These are phyloP conservation scores for Lagria hirta DNA, from an alignment of 2,888 invertebrate genomes.

Conservation along the genomic window DNA sequence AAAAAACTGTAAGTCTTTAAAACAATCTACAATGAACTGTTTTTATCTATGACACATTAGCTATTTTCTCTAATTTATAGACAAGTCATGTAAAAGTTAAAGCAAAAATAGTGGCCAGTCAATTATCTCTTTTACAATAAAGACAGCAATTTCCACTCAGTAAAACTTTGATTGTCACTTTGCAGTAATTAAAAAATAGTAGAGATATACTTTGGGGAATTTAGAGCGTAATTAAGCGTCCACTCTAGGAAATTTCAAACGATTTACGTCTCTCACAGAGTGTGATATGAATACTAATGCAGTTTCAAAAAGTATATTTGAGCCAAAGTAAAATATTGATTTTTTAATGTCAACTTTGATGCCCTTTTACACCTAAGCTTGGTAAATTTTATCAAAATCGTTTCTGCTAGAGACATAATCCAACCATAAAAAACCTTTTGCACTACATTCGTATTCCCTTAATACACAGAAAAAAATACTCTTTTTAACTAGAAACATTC, in stretches of 20 bases:
- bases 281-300: conserved; percentile 36
- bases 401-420: conserved; percentile 22
- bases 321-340: conserved; percentile 21
- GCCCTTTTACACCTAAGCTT: conserved; percentile 20
- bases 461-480: too few relatives aligned
- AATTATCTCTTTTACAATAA: neutral
- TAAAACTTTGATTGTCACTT: neutral
- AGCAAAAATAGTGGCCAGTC: conserved; percentile 4
- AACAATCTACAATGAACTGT: too few relatives aligned
- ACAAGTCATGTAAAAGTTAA: conserved; percentile 11
- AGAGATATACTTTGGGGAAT: conserved; percentile 23
- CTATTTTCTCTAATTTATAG: too few relatives aligned
- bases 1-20: too few relatives aligned
- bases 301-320: conserved; percentile 12
- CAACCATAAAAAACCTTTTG: conserved; percentile 27
- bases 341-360: conserved; percentile 12
- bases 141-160: conserved; percentile 1
- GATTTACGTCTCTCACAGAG: conserved; percentile 37
- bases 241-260: conserved; percentile 31
- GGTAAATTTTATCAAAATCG: conserved; percentile 26
- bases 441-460: conserved; percentile 21
- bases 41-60: too few relatives aligned
- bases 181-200: conserved; percentile 6
- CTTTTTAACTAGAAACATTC: too few relatives aligned
- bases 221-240: conserved; percentile 37